A percentile compares a stretch with the other conserved stretches of the same genome.
Evolutionary conservation across 2,797 vertebrate genomes (phyloP).

Genomic region (Nasua narica): DNA sequence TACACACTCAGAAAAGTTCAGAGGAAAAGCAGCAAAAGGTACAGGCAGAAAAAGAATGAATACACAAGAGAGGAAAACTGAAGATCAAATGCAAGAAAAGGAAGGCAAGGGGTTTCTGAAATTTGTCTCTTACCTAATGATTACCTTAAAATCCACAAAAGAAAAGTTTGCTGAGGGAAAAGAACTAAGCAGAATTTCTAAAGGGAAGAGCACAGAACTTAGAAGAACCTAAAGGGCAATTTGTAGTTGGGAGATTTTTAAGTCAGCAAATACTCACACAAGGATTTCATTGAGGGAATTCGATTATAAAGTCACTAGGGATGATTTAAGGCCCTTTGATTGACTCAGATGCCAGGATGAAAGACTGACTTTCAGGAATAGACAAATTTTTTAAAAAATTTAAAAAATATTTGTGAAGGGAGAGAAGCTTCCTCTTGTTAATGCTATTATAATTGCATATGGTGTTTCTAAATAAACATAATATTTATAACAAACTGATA

Average conservation of each 20-base stretch:
- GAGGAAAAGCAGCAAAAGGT: neutral
- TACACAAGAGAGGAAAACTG: neutral
- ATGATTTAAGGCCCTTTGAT: neutral
- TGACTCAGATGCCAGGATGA: slow-evolving; percentile 3
- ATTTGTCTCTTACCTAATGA: slow-evolving; percentile 21
- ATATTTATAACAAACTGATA: neutral
- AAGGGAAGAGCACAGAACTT: neutral
- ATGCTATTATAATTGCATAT: neutral
- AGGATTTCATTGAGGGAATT: slow-evolving; percentile 39
- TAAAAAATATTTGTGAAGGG: neutral
- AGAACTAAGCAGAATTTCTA: neutral
- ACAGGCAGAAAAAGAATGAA: neutral
- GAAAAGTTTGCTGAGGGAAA: neutral
- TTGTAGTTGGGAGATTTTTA: slow-evolving; percentile 34
- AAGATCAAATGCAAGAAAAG: neutral
- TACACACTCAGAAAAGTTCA: neutral
- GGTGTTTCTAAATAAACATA: neutral
- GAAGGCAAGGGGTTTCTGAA: neutral
- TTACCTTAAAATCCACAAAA: neutral
- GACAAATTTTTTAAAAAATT: neutral
- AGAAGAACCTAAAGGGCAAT: slow-evolving; percentile 29
- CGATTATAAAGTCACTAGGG: slow-evolving; percentile 11
- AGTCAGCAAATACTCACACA: slow-evolving; percentile 31
- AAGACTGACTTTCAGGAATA: slow-evolving; percentile 3
- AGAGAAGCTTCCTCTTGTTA: neutral